Evolutionary conservation across 2,888 invertebrate species (phyloP), one percentile per base, ranked within the genome.

Genomic region (Eilema depressum): DNA sequence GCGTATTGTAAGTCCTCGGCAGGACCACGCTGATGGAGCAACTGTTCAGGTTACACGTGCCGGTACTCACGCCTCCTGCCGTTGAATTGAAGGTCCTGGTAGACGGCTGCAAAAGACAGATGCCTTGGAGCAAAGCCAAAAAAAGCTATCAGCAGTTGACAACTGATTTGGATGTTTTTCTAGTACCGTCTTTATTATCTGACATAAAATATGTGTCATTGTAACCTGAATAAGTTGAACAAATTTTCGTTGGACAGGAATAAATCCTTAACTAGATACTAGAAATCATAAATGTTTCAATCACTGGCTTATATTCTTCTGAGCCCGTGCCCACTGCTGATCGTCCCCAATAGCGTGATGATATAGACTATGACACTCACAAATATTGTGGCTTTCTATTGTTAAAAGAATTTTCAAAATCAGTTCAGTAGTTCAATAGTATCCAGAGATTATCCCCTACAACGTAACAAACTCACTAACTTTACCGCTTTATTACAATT

Each of bases 51-150:
- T 91, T 89, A 79, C 95, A 95, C 61, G 82, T 78, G 20, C 92
- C 91, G 11, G 85, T 84, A 17, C 89, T 86, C 8, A 93, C 91
- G 0, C 86, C 86, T 0, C 90, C 91, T 0, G 87, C 83, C 4
- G 92, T 88, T 0, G 92, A 91, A 84, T 95, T 94, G 86, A 95
- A 95, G 0, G 91, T 91, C 26, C 94, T 85, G 0, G 93, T 94
- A 11, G 88, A 83, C 0, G 95, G 95, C 95, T 95, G 86, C 0
- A 63, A 73, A 66, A 53, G 68, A 75, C 33, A 28, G 8, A 23
- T 53, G 14, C 7, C 10, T 65, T 33, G 23, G 33, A 17, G 25
- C 5, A 65, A 64, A 63, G 3, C 25, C 57, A 57, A 25, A 25
- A 25, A 4, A 25, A 25, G 1, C 2, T 10, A n/a, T n/a, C 53